Conservation (phyloP, 2,113 vertebrate species). For the Puntigrus tetrazona region DNA sequence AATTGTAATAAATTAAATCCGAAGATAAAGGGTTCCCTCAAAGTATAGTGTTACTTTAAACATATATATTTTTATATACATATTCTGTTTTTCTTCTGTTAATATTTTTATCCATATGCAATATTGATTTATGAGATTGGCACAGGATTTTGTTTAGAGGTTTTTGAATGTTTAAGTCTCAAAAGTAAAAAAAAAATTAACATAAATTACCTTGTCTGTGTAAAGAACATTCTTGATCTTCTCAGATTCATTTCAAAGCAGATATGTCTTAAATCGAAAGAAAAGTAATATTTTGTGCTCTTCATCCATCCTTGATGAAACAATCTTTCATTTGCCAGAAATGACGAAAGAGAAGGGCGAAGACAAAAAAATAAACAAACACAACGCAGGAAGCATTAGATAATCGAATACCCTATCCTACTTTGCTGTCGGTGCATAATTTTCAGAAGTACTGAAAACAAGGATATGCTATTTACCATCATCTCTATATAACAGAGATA, state of each 20-base stretch:
- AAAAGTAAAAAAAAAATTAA: not conserved
- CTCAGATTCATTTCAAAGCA: too few relatives aligned
- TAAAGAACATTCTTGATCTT: not conserved
- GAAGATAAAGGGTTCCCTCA: too few relatives aligned
- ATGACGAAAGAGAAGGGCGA: not conserved
- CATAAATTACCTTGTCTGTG: not conserved
- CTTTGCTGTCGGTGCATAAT: slow-evolving; percentile 19
- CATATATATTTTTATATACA: too few relatives aligned
- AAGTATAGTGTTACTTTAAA: not conserved
- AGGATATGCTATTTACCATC: slow-evolving; percentile 41
- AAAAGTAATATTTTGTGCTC: not conserved
- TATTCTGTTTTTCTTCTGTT: too few relatives aligned
- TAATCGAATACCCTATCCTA: slow-evolving; percentile 43
- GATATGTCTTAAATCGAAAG: too few relatives aligned
- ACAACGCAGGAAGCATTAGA: slow-evolving; percentile 23
- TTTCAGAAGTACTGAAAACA: slow-evolving; percentile 27
- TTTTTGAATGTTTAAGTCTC: not conserved
- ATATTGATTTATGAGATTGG: not conserved
- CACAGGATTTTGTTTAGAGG: not conserved
- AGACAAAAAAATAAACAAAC: not conserved
- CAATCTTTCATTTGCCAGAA: not conserved
- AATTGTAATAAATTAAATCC: not conserved
- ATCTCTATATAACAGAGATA: slow-evolving; percentile 34
- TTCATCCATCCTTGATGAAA: not conserved
- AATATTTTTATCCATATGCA: not conserved